Evolutionary conservation across 35 echinoderm and acorn worm genomes (phyloP).

Genomic region (Lytechinus pictus): DNA sequence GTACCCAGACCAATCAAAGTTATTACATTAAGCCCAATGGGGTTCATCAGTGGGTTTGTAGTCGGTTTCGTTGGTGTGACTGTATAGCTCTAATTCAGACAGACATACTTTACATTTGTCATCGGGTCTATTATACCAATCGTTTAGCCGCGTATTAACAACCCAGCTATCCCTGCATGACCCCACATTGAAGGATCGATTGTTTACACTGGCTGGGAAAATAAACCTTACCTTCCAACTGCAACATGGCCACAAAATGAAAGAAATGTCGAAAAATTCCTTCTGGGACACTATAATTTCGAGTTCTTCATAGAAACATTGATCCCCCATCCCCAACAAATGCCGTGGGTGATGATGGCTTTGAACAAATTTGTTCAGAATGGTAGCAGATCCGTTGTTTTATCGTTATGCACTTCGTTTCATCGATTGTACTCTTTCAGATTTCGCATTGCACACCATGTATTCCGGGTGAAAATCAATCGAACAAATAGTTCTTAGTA

Average conservation of each 20-base stretch:
- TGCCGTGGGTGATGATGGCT: neutral
- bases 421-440: neutral
- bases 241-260: conserved; percentile 33
- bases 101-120: neutral
- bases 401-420: neutral
- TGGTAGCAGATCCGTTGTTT: neutral
- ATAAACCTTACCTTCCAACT: conserved; percentile 26
- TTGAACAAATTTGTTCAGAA: conserved; percentile 31
- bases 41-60: too few relatives aligned
- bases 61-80: too few relatives aligned
- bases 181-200: conserved; percentile 31
- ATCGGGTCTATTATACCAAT: neutral
- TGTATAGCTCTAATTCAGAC: neutral
- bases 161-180: neutral
- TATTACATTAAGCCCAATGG: too few relatives aligned
- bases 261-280: conserved; percentile 28
- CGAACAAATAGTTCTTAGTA: neutral
- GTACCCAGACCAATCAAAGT: too few relatives aligned
- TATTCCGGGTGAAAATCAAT: neutral
- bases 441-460: neutral
- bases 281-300: neutral
- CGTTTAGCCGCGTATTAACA: conserved; percentile 14
- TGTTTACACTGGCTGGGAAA: conserved; percentile 47
- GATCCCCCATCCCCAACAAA: neutral
- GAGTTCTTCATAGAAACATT: neutral